Conservation (phyloP, 2,797 vertebrate genomes). For the Sparidentex hasta region DNA sequence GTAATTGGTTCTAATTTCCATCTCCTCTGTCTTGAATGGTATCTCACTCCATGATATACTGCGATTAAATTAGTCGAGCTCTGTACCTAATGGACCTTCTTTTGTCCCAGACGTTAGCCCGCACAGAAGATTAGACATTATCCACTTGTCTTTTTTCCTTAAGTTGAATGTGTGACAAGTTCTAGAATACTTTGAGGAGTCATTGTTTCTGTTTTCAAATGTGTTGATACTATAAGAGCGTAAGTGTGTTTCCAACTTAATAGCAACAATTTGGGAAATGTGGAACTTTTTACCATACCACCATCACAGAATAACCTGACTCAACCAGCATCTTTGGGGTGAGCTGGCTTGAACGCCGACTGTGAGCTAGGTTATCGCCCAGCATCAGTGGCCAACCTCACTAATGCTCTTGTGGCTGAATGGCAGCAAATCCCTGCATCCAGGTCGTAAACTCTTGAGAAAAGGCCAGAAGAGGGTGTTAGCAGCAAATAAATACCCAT, state of each 20-base stretch:
- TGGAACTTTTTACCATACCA: not conserved
- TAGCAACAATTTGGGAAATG: not conserved
- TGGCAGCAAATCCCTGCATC: conserved; percentile 5
- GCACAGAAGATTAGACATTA: conserved; percentile 43
- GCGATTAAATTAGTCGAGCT: conserved; percentile 55
- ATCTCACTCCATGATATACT: conserved; percentile 52
- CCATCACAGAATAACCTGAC: not conserved
- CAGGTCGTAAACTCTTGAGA: not conserved
- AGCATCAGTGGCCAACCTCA: not conserved
- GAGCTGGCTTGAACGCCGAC: not conserved
- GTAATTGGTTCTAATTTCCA: conserved; percentile 35
- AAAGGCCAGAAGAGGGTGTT: not conserved
- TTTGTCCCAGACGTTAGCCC: conserved; percentile 59
- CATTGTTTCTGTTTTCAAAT: not conserved
- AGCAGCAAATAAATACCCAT: not conserved
- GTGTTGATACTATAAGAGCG: not conserved
- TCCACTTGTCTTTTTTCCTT: conserved; percentile 28
- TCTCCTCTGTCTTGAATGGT: conserved; percentile 43
- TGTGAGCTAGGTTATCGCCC: not conserved
- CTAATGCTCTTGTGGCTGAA: conserved; percentile 7
- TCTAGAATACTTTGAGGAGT: not conserved
- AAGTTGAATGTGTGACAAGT: conserved; percentile 28
- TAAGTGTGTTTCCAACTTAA: not conserved
- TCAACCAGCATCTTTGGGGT: not conserved
- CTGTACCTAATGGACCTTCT: conserved; percentile 58